phyloP scores from a whole-genome alignment of 2,113 vertebrate genomes.

The Vombatus ursinus region DNA sequence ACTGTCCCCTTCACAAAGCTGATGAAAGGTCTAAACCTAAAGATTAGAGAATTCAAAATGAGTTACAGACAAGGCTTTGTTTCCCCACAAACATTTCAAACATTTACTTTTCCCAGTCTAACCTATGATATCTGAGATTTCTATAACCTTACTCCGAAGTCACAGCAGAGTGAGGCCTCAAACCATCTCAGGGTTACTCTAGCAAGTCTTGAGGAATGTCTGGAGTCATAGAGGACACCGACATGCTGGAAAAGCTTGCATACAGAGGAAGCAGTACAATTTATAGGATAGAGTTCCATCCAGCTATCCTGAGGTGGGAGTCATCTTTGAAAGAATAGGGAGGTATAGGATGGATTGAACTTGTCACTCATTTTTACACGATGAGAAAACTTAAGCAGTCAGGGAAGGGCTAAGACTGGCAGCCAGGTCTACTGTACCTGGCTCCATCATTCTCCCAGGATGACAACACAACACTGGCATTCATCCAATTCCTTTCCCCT shows the following conservation, averaged over 20 bases:
- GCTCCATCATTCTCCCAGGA: not conserved
- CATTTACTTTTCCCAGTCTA: too few relatives aligned
- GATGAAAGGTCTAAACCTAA: not conserved
- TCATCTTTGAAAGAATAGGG: not conserved
- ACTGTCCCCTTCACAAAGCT: not conserved
- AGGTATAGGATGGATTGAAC: not conserved
- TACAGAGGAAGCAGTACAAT: not conserved
- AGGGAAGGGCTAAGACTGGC: not conserved
- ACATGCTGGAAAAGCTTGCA: constrained; percentile 71
- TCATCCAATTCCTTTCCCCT: not conserved
- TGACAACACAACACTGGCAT: too few relatives aligned
- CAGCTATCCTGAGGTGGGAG: not conserved
- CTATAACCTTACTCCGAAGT: constrained; percentile 81
- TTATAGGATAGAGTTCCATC: not conserved
- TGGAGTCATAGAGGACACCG: constrained; percentile 72
- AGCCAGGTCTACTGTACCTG: accelerated
- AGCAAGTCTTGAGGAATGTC: constrained; percentile 81
- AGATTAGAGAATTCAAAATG: not conserved
- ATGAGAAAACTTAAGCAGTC: too few relatives aligned
- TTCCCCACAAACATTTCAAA: not conserved
- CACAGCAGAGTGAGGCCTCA: constrained; percentile 82
- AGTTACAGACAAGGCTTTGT: not conserved
- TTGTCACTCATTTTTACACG: accelerated
- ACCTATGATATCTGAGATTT: constrained; percentile 78
- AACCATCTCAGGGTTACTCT: constrained; percentile 79